Base-by-base conservation (phyloP, 2,888 invertebrate species). In the Synergus japonicus region DNA sequence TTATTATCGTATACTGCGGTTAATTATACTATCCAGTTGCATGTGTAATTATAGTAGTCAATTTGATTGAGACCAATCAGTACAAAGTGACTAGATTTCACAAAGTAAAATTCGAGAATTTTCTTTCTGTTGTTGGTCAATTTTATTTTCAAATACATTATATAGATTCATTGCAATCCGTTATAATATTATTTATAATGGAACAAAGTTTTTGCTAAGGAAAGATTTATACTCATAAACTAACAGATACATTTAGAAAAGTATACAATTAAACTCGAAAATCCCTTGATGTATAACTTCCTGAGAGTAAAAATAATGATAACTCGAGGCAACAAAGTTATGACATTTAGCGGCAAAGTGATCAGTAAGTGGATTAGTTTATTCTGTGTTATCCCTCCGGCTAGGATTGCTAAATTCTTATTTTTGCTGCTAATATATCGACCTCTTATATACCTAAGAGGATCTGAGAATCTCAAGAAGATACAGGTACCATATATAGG, bases 21-120 rank as follows among this genome's bases (percentile, higher is more conserved):
- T 46, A 67, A 67, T 67, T 67, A 29, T 13, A 46, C 43, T 67
- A 43, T 67, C 22, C 22, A 12, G 44, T 22, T 29, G 22, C 29
- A 2, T 67, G 18, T 67, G 8, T 46, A 46, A 67, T 46, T 67
- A 67, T 46, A 22, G 67, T 29, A 22, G 60, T 22, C 22, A 67
- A 46, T 46, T 67, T 22, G 18, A 44, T 15, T 46, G 22, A 67
- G 8, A 22, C 9, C 43, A 46, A 67, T 67, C 67, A 22, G 22
- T 13, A 67, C 22, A 22, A 67, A 63, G 13, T 63, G 22, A 12
- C 13, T 13, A 13, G 3, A 63, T 29, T 13, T 29, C 10, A 63
- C 8, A 63, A 63, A 22, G 13, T 29, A 29, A 46, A 7, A 46
- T 46, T 63, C 10, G 29, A 29, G 12, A 22, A 63, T 63, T 22